Base-by-base conservation (phyloP, 23 tunicate genomes). In the Styela clava region DNA sequence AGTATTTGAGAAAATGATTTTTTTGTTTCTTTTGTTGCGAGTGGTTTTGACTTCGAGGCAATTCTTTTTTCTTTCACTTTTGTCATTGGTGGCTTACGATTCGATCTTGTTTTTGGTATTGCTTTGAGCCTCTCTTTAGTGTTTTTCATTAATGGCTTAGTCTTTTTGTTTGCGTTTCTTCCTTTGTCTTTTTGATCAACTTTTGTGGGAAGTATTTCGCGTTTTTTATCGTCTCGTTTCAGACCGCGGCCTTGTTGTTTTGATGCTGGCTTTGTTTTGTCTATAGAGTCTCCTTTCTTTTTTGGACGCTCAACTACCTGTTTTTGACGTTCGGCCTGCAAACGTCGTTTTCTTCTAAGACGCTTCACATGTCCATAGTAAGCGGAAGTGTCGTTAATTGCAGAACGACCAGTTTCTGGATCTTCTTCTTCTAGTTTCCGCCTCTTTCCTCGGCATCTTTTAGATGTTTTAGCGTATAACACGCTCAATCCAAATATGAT, bases 341-440 rank as follows among this genome's bases (percentile, higher is more conserved):
- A 29, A 23, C 81, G 63, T 12, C 81, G 64, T 28, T 76, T 76
- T 24, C 65, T 51, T 76, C 44, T 36, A 18, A 76, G 81, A 37
- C 52, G n/a, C 52, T 35, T 76, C n/a, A 76, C 31, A 0, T 52
- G 81, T 22, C 64, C 64, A 27, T 76, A 76, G 24, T 76, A 76
- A 5, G 64, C 27, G 0, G 65, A 52, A 26, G 64, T 76, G 26
- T 76, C 65, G 64, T 76, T 28, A 37, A 27, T 44, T 7, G 62
- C 28, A 16, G 62, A 16, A 0, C 30, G 28, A 24, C 63, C 81
- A 12, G 81, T 27, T 52, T 76, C 81, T 25, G 81, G 81, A 28
- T 69, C 78, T 32, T 70, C 94, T 1, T 85, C 89, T 26, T 89
- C 94, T 24, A 85, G 88, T 7, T 65, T 74, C 24, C 94, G 78